Percentiles rank a stretch among this genome's conserved stretches.
These are phyloP conservation scores for Gracilinanus agilis DNA, from an alignment of 2,113 vertebrate genomes.

Conservation along the genomic window DNA sequence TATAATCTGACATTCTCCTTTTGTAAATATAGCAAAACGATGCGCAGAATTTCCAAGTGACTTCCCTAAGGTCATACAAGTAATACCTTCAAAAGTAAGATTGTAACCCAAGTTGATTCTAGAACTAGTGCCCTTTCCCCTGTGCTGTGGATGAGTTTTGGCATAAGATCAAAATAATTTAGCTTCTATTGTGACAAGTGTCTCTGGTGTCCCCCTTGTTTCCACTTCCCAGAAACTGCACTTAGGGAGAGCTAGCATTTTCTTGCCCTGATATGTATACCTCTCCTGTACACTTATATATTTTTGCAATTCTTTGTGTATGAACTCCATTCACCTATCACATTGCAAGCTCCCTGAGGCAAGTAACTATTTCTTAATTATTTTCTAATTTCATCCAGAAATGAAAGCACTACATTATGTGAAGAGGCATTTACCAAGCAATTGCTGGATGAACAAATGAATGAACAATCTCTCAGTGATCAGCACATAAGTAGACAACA, in stretches of 20 bases:
- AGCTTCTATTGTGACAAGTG: background rate
- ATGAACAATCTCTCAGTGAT: background rate
- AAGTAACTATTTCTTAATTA: slow-evolving; percentile 63
- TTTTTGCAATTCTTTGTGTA: background rate
- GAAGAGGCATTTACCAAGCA: background rate
- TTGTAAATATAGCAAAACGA: background rate
- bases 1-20: background rate
- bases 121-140: background rate
- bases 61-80: background rate
- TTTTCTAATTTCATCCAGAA: background rate
- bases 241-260: background rate
- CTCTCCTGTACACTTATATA: background rate
- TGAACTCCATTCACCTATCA: background rate
- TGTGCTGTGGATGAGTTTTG: background rate
- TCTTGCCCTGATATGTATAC: background rate
- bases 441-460: background rate
- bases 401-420: background rate
- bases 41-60: background rate
- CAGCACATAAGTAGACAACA: background rate
- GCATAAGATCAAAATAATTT: background rate
- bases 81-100: background rate
- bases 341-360: background rate
- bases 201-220: background rate
- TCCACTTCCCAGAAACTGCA: background rate
- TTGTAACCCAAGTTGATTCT: background rate